Percentiles rank a stretch among this genome's conserved stretches.
These are phyloP conservation scores for Nemoura dubitans DNA, from an alignment of 2,888 invertebrate genomes.

Conservation along the genomic window DNA sequence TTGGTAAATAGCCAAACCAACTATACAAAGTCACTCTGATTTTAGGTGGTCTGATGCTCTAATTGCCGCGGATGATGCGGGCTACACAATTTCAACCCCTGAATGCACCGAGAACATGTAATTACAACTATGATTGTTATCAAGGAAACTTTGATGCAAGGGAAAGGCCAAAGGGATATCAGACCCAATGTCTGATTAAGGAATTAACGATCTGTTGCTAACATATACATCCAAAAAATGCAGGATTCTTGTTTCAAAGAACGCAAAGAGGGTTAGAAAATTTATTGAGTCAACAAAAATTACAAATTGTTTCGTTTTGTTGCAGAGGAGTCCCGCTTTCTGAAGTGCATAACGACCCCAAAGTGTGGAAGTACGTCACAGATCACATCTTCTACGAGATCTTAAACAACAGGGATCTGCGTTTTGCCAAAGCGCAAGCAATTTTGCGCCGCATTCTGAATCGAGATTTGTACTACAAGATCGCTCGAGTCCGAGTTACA, in stretches of 20 bases:
- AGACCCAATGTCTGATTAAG: too few relatives aligned
- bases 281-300: too few relatives aligned
- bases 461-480: constrained; percentile 40
- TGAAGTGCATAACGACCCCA: constrained; percentile 53
- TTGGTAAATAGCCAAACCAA: background rate
- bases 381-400: constrained; percentile 56
- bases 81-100: constrained; percentile 34
- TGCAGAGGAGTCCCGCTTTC: constrained; percentile 52
- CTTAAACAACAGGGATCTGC: constrained; percentile 51
- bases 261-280: too few relatives aligned
- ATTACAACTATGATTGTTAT: too few relatives aligned
- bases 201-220: too few relatives aligned
- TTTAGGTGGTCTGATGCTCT: constrained; percentile 54
- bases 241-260: too few relatives aligned
- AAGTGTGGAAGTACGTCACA: constrained; percentile 54
- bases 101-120: too few relatives aligned
- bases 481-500: background rate
- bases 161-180: too few relatives aligned
- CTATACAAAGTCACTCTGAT: background rate
- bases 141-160: too few relatives aligned
- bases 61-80: constrained; percentile 51
- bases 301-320: too few relatives aligned
- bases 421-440: constrained; percentile 51
- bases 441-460: constrained; percentile 51
- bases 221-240: too few relatives aligned